Percentiles rank a stretch among this genome's conserved stretches.
Evolutionary conservation across 37 sponge, comb jelly and placozoan species (phyloP).

Genomic region (Aphrocallistes beatrix): DNA sequence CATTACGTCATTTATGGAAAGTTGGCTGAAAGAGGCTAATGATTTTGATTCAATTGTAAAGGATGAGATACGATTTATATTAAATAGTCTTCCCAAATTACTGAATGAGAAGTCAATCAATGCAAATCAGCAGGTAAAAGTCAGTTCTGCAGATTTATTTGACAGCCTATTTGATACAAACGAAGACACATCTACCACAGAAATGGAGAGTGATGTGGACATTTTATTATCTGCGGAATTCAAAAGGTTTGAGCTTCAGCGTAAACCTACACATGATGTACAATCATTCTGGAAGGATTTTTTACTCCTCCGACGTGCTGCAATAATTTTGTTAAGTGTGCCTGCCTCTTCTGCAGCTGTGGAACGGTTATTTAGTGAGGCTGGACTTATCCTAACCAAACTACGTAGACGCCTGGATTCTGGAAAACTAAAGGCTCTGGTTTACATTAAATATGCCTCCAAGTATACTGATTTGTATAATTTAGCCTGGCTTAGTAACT

Average conservation of each 20-base stretch:
- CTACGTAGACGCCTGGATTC: background rate
- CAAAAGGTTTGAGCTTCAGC: background rate
- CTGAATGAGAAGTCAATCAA: background rate
- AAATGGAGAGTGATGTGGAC: background rate
- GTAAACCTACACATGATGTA: background rate
- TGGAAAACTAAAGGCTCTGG: background rate
- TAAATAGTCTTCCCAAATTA: background rate
- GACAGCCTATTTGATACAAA: background rate
- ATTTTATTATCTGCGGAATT: background rate
- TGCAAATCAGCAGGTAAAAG: background rate
- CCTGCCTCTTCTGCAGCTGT: background rate
- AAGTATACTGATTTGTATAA: background rate
- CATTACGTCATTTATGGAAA: background rate
- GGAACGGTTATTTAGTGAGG: background rate
- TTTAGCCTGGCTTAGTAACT: too few species aligned
- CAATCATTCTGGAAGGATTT: conserved; percentile 2
- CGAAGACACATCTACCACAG: background rate
- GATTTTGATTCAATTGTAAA: background rate
- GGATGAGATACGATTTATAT: background rate
- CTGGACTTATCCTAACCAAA: background rate
- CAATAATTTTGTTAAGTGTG: background rate
- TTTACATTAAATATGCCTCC: background rate
- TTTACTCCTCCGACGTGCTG: background rate
- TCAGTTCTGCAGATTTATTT: background rate
- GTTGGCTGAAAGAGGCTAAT: background rate